A percentile compares a stretch with the other conserved stretches of the same genome.
Evolutionary conservation across 2,888 invertebrate species (phyloP).

Genomic region (Xanthorhoe spadicearia): DNA sequence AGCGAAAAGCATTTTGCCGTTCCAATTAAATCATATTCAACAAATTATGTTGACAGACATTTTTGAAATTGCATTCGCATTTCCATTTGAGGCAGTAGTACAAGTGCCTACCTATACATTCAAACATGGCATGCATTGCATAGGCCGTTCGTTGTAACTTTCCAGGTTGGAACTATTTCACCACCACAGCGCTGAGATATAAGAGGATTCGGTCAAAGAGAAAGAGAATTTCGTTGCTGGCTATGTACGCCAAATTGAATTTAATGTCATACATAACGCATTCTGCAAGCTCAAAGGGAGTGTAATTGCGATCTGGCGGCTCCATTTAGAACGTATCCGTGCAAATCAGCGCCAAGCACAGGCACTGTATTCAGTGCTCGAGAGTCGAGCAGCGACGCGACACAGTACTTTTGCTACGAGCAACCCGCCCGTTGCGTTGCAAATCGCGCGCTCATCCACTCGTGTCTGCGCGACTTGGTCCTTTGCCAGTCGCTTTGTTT

Average conservation of each 20-base stretch:
- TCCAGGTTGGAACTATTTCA: slow-evolving; percentile 62
- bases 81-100: slow-evolving; percentile 4
- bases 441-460: slow-evolving; percentile 75
- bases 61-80: slow-evolving; percentile 16
- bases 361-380: slow-evolving; percentile 23
- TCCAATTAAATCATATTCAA: slow-evolving; percentile 21
- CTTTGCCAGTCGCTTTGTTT: slow-evolving; percentile 80
- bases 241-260: slow-evolving; percentile 81
- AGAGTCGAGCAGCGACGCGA: slow-evolving; percentile 42
- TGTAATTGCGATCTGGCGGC: slow-evolving; percentile 80
- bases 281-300: slow-evolving; percentile 79
- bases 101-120: background rate
- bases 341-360: slow-evolving; percentile 73
- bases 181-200: slow-evolving; percentile 71
- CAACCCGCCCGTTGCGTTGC: slow-evolving; percentile 55
- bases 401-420: slow-evolving; percentile 44
- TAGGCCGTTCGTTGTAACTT: slow-evolving; percentile 53
- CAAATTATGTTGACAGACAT: slow-evolving; percentile 17
- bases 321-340: slow-evolving; percentile 81
- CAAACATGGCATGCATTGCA: slow-evolving; percentile 36
- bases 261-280: slow-evolving; percentile 80
- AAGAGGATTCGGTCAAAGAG: slow-evolving; percentile 75
- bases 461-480: slow-evolving; percentile 77
- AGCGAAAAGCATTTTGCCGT: slow-evolving; percentile 5
- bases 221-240: slow-evolving; percentile 75